Percentiles rank a stretch among this genome's conserved stretches.
phyloP scores from a whole-genome alignment of 2,797 vertebrate species.

The Sebastes reedi region DNA sequence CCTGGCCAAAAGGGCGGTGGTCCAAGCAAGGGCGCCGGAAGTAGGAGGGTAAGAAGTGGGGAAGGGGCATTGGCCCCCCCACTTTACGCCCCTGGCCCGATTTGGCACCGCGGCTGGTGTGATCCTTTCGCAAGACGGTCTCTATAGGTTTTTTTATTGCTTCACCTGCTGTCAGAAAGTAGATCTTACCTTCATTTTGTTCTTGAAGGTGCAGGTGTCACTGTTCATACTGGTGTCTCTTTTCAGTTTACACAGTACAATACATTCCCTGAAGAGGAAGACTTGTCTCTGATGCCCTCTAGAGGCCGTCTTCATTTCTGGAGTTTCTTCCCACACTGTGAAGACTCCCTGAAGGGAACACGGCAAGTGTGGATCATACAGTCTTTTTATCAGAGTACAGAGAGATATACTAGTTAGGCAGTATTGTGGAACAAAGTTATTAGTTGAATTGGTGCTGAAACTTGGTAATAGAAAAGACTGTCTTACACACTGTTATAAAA shows the following conservation, averaged over 20 bases:
- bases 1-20: too few relatives aligned
- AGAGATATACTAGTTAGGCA: not conserved
- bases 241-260: slow-evolving; percentile 93
- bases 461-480: not conserved
- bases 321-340: slow-evolving; percentile 95
- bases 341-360: slow-evolving; percentile 86
- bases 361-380: not conserved
- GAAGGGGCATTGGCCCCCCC: too few relatives aligned
- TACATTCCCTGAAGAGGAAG: slow-evolving; percentile 94
- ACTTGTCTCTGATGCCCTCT: slow-evolving; percentile 96
- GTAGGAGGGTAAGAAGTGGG: too few relatives aligned
- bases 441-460: not conserved
- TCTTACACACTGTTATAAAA: not conserved
- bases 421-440: not conserved
- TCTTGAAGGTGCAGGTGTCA: slow-evolving; percentile 92
- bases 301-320: slow-evolving; percentile 88
- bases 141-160: not conserved
- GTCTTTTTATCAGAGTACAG: not conserved
- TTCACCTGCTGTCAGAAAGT: not conserved
- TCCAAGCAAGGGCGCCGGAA: too few relatives aligned
- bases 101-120: too few relatives aligned
- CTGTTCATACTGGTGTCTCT: slow-evolving; percentile 86
- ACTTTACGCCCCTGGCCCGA: too few relatives aligned
- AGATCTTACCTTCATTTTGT: slow-evolving; percentile 95
- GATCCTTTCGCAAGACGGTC: too few relatives aligned